phyloP scores from a whole-genome alignment of 2,113 vertebrate species.

The Deroptyus accipitrinus region DNA sequence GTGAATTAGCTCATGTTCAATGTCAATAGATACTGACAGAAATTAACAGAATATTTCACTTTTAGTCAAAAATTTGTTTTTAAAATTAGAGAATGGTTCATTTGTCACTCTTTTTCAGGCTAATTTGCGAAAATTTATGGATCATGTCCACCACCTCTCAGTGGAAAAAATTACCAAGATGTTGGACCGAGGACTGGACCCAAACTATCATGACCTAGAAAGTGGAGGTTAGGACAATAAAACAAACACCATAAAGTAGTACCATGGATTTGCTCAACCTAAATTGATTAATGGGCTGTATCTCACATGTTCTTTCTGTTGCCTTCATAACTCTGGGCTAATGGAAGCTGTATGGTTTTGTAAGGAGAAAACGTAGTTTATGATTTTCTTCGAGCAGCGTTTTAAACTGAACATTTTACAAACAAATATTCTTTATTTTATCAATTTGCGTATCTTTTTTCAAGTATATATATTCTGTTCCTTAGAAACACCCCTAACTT shows the following conservation, averaged over 20 bases:
- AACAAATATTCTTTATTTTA: not conserved
- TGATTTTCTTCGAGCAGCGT: not conserved
- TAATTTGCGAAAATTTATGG: conserved; percentile 93
- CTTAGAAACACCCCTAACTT: conserved; percentile 89
- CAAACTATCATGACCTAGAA: conserved; percentile 93
- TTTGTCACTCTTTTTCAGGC: conserved; percentile 71
- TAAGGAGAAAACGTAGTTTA: not conserved
- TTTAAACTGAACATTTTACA: not conserved
- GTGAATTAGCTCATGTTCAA: not conserved
- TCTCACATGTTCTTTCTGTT: not conserved
- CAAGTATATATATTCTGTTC: not conserved
- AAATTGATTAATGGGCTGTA: not conserved
- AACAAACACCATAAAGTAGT: not conserved
- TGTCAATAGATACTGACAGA: not conserved
- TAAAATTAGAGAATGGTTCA: not conserved
- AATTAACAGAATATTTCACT: not conserved
- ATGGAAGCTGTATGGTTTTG: not conserved
- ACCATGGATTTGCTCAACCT: not conserved
- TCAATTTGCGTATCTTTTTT: not conserved
- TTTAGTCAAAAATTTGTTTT: not conserved
- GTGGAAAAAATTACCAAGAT: conserved; percentile 89
- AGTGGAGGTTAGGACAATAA: conserved; percentile 82
- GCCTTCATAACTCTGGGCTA: not conserved
- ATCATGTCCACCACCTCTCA: conserved; percentile 85
- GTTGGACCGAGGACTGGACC: conserved; percentile 92